Percentiles rank a stretch among this genome's conserved stretches.
phyloP scores from a whole-genome alignment of 2,113 vertebrate species.

The Muscicapa adusta region DNA sequence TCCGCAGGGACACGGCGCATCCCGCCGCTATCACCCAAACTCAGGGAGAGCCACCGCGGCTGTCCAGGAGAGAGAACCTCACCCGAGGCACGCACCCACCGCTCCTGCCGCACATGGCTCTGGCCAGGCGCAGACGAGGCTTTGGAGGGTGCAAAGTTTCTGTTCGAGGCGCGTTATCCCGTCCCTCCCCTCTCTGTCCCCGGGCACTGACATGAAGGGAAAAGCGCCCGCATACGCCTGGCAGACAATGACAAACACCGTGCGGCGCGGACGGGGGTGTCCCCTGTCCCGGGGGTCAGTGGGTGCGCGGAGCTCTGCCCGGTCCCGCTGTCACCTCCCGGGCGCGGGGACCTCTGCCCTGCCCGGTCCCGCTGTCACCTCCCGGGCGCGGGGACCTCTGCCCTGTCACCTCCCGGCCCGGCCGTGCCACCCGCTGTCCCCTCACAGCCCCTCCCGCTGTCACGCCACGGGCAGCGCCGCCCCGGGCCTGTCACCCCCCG shows the following conservation, averaged over 20 bases:
- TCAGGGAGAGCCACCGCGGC: neutral
- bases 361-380: neutral
- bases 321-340: neutral
- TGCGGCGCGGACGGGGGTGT: neutral
- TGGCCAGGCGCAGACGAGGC: neutral
- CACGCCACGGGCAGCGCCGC: neutral
- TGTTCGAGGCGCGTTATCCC: neutral
- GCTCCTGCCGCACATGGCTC: neutral
- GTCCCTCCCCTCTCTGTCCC: neutral
- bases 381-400: neutral
- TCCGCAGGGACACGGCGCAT: rapidly evolving
- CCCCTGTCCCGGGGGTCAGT: neutral
- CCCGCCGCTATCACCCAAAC: neutral
- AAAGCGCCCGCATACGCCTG: neutral
- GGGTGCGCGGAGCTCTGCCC: neutral
- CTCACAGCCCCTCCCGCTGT: neutral
- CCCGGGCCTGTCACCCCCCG: neutral
- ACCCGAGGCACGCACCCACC: neutral
- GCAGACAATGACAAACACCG: neutral
- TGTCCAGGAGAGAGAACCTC: neutral
- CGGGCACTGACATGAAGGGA: neutral
- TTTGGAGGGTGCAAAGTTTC: neutral
- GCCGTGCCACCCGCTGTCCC: neutral
- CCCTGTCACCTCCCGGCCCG: neutral
- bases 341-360: neutral